Conservation (phyloP, 2,888 invertebrate species). For the Actias luna region DNA sequence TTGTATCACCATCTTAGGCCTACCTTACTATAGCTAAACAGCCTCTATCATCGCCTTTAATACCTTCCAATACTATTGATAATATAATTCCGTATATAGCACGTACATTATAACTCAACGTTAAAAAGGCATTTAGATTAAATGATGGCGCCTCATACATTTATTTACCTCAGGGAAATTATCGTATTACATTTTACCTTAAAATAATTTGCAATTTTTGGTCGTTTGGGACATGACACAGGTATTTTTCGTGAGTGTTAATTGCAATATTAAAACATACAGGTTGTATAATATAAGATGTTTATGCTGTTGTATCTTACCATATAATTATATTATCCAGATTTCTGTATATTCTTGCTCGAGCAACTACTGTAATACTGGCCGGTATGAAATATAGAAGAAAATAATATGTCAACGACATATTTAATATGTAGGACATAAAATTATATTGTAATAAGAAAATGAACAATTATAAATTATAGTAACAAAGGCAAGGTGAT, state of each 20-base stretch:
- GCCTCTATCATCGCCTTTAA: too few species aligned
- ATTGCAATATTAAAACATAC: neutral
- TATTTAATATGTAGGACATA: too few species aligned
- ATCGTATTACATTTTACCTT: neutral
- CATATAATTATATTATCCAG: neutral
- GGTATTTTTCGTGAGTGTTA: neutral
- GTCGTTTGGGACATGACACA: neutral
- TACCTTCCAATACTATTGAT: neutral
- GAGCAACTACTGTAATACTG: too few species aligned
- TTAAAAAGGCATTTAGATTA: neutral
- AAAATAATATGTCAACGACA: too few species aligned
- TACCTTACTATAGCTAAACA: too few species aligned
- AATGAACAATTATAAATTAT: too few species aligned
- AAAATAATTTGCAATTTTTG: conserved; percentile 4
- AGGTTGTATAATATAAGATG: neutral
- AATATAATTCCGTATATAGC: neutral
- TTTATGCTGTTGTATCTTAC: too few species aligned
- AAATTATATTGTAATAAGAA: too few species aligned
- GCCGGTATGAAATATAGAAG: too few species aligned
- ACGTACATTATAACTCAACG: neutral
- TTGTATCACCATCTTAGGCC: too few species aligned
- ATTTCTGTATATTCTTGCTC: neutral
- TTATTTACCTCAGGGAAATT: conserved; percentile 2
- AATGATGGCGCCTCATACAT: neutral
- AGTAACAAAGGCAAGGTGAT: too few species aligned